Evolutionary conservation across 2,888 invertebrate genomes (phyloP).

Genomic region (Phania funesta): DNA sequence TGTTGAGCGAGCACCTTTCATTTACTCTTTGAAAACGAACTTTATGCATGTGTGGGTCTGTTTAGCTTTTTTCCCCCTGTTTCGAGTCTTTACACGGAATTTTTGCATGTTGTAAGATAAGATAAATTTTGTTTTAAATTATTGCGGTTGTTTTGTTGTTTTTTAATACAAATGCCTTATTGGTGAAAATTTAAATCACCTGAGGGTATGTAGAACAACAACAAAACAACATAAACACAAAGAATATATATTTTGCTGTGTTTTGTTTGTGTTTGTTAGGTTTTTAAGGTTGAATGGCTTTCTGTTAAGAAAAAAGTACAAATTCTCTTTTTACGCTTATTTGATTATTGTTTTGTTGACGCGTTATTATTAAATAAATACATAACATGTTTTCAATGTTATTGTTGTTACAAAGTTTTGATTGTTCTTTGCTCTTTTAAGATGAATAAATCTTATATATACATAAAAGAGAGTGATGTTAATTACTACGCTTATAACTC

Average conservation of each 20-base stretch:
- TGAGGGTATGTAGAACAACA: slow-evolving; percentile 13
- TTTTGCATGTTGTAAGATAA: slow-evolving; percentile 41
- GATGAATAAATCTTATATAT: too few relatives aligned
- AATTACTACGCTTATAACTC: too few relatives aligned
- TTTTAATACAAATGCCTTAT: background rate
- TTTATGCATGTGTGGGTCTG: background rate
- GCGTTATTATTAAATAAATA: too few relatives aligned
- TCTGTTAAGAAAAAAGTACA: too few relatives aligned
- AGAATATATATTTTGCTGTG: background rate
- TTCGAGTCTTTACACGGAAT: background rate
- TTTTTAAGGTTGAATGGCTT: slow-evolving; percentile 39
- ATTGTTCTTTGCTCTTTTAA: too few relatives aligned
- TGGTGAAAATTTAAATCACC: slow-evolving; percentile 48
- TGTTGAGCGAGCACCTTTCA: background rate
- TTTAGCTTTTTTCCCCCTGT: background rate
- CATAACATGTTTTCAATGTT: too few relatives aligned
- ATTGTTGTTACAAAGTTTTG: too few relatives aligned
- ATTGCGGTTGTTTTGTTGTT: background rate
- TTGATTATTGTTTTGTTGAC: background rate
- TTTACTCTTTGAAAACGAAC: background rate
- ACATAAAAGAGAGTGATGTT: too few relatives aligned
- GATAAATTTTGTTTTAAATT: slow-evolving; percentile 11
- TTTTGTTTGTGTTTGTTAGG: background rate
- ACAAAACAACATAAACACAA: background rate
- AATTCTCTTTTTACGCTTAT: background rate